Conservation (phyloP, 1,140 invertebrate species). For the Idris sp. region DNA sequence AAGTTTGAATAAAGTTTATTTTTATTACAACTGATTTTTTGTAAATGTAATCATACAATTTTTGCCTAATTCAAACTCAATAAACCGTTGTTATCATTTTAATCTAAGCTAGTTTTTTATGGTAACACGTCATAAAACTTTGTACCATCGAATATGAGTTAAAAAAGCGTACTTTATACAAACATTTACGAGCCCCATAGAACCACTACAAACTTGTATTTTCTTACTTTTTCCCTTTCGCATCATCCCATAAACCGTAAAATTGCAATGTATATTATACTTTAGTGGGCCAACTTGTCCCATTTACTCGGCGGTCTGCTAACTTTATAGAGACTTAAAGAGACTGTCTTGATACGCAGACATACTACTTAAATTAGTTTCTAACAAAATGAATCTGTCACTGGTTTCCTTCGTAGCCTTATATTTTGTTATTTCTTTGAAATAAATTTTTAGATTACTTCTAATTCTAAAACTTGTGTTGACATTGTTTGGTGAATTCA, state of each 20-base stretch:
- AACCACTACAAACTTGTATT: conserved; percentile 24
- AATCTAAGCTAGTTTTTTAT: conserved; percentile 24
- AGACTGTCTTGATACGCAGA: conserved; percentile 44
- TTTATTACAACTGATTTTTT: no score
- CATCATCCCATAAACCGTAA: conserved; percentile 40
- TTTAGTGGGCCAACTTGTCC: conserved; percentile 49
- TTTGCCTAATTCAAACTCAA: conserved; percentile 21
- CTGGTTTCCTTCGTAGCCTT: no score
- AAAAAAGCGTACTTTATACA: conserved; percentile 1
- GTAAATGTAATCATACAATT: no score
- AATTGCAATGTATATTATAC: conserved; percentile 54
- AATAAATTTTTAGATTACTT: no score
- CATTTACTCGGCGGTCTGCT: conserved; percentile 45
- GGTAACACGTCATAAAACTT: conserved; percentile 21
- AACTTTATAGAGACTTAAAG: conserved; percentile 53
- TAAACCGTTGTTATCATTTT: conserved; percentile 21
- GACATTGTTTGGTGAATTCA: no score
- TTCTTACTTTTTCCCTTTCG: conserved; percentile 28
- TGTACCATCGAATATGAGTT: conserved; percentile 5
- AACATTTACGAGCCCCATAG: no score
- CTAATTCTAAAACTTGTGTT: no score
- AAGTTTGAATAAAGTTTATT: neutral
- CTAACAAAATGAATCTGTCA: conserved; percentile 40
- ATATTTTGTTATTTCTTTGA: no score
- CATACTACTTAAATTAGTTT: conserved; percentile 46